Evolutionary conservation across 1,140 invertebrate genomes (phyloP).

Genomic region (Parapsyche elsis): DNA sequence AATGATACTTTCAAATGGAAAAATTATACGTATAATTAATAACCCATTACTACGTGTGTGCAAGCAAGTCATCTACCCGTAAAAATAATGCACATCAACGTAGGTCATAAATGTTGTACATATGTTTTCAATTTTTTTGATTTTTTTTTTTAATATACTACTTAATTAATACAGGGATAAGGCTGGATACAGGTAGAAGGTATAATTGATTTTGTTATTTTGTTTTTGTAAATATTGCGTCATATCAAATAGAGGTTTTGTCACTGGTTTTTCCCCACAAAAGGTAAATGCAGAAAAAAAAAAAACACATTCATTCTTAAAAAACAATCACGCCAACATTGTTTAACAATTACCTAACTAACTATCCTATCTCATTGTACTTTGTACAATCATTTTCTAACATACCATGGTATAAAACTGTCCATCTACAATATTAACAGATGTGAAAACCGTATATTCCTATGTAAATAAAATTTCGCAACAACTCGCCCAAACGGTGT

Average conservation of each 20-base stretch:
- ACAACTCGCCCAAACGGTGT: slow-evolving; percentile 18
- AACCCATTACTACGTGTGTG: slow-evolving; percentile 39
- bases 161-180: slow-evolving; percentile 51
- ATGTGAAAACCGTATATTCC: slow-evolving; percentile 55
- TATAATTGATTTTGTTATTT: not conserved
- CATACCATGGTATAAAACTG: slow-evolving; percentile 57
- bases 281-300: slow-evolving; percentile 45
- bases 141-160: slow-evolving; percentile 45
- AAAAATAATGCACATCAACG: slow-evolving; percentile 49
- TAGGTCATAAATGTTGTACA: slow-evolving; percentile 44
- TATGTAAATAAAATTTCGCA: slow-evolving; percentile 51
- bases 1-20: slow-evolving; percentile 11
- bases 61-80: slow-evolving; percentile 53
- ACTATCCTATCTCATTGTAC: slow-evolving; percentile 57
- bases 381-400: slow-evolving; percentile 57
- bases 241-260: slow-evolving; percentile 48
- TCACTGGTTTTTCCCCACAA: slow-evolving; percentile 42
- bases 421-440: slow-evolving; percentile 57
- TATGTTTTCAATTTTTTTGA: not conserved
- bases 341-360: slow-evolving; percentile 58
- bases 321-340: slow-evolving; percentile 54
- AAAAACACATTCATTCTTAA: slow-evolving; percentile 49
- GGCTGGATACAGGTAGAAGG: slow-evolving; percentile 34
- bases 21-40: slow-evolving; percentile 36
- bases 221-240: slow-evolving; percentile 30